Base-by-base conservation (phyloP, 1,140 invertebrate genomes). In the Adelges cooleyi region DNA sequence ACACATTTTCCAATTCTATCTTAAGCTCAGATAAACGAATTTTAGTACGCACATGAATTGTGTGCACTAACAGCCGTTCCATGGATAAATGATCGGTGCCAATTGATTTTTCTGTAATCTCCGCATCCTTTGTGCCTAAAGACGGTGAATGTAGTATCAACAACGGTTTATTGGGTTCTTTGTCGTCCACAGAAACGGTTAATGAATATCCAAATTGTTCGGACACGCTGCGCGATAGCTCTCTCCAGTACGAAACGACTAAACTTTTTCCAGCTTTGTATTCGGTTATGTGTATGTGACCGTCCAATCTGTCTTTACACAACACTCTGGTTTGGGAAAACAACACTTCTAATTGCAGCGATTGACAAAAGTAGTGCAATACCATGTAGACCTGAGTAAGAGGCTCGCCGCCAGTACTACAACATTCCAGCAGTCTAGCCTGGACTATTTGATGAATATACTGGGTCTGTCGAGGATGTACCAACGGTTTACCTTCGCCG, bases 31-130 rank as follows among this genome's bases (percentile, higher is more conserved):
- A 80, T 6, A 96, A 77, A 18, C 91, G 79, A 69, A 84, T 86
- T 54, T 86, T 81, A 1, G 92, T 93, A 66, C 95, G 80, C 25
- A 96, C 86, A 74, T 98, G 93, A 71, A 98, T 94, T 0, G 94
- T 98, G 71, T 96, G 91, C n/a, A 96, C 92, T n/a, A 98, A 77
- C 48, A 98, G 77, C 46, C 90, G 84, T 77, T 97, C 93, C 82
- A 98, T 90, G 1, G 92, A 96, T 1, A 97, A 78, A 68, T 90
- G 84, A 75, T 95, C 91, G 27, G 89, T 90, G 53, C 85, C 81
- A 50, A 92, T 84, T 4, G 87, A 87, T 69, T 85, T 77, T 69
- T 90, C 86, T 25, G 87, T 86, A 56, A 89, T 85, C 76, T 91
- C 87, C 68, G 76, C 77, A 73, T 84, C 82, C 77, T 80, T 67